Conservation (phyloP, 1,140 invertebrate genomes). For the Zaprionus inermis region DNA sequence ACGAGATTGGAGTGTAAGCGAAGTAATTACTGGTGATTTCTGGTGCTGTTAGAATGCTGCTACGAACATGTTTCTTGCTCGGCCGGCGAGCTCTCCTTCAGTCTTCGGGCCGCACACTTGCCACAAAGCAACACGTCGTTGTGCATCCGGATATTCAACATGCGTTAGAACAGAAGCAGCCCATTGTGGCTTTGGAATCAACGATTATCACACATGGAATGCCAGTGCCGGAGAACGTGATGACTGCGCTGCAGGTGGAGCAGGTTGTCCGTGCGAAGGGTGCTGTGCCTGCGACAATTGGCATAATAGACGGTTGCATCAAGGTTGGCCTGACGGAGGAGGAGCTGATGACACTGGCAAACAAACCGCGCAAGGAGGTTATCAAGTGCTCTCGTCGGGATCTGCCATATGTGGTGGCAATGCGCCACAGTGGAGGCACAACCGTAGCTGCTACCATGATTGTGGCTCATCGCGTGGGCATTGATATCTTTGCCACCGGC, state of each 20-base stretch:
- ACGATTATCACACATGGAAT: constrained; percentile 99
- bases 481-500: constrained; percentile 97
- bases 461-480: constrained; percentile 91
- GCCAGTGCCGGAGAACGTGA: constrained; percentile 96
- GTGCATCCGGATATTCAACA: constrained; percentile 69
- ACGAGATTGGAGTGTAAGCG: background rate
- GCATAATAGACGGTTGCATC: constrained; percentile 93
- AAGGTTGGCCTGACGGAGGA: constrained; percentile 90
- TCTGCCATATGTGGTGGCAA: constrained; percentile 90
- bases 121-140: constrained; percentile 39
- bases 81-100: constrained; percentile 1
- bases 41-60: constrained; percentile 9
- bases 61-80: background rate
- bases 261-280: constrained; percentile 90
- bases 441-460: constrained; percentile 98
- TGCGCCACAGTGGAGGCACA: constrained; percentile 93
- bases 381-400: constrained; percentile 95
- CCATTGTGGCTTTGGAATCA: constrained; percentile 96
- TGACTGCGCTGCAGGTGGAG: constrained; percentile 94
- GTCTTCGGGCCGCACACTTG: background rate
- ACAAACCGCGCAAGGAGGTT: constrained; percentile 72
- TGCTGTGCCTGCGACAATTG: constrained; percentile 97
- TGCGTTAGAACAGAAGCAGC: constrained; percentile 55
- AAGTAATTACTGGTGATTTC: background rate
- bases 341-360: constrained; percentile 88